Conservation (phyloP, 2,113 vertebrate species). For the Ammospiza nelsoni region DNA sequence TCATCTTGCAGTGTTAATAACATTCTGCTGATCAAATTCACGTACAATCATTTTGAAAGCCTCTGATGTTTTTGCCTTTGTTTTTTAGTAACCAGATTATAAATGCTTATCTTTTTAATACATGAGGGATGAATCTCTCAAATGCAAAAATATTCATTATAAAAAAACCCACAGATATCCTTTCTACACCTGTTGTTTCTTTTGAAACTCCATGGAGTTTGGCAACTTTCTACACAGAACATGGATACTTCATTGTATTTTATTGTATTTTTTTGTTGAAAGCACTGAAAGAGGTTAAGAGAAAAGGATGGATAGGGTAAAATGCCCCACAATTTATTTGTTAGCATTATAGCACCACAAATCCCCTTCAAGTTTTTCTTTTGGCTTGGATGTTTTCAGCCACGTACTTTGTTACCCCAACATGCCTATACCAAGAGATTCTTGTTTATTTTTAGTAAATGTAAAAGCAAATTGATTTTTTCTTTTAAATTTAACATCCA, state of each 20-base stretch:
- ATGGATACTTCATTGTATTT: neutral
- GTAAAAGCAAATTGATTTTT: neutral
- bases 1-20: conserved; percentile 24
- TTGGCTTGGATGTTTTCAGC: neutral
- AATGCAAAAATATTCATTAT: neutral
- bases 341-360: neutral
- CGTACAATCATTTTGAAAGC: conserved; percentile 15
- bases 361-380: neutral
- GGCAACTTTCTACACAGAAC: neutral
- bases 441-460: neutral
- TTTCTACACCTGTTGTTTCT: neutral
- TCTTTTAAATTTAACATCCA: neutral
- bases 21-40: conserved; percentile 17
- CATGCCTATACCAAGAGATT: neutral
- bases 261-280: neutral
- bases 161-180: neutral
- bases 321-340: neutral
- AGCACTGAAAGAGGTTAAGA: neutral
- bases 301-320: neutral
- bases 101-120: conserved; percentile 46
- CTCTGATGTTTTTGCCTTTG: neutral
- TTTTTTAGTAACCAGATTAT: conserved; percentile 24
- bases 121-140: neutral
- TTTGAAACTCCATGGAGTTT: neutral
- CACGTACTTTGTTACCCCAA: neutral